phyloP scores from a whole-genome alignment of 2,113 vertebrate genomes.

The Oncorhynchus keta region DNA sequence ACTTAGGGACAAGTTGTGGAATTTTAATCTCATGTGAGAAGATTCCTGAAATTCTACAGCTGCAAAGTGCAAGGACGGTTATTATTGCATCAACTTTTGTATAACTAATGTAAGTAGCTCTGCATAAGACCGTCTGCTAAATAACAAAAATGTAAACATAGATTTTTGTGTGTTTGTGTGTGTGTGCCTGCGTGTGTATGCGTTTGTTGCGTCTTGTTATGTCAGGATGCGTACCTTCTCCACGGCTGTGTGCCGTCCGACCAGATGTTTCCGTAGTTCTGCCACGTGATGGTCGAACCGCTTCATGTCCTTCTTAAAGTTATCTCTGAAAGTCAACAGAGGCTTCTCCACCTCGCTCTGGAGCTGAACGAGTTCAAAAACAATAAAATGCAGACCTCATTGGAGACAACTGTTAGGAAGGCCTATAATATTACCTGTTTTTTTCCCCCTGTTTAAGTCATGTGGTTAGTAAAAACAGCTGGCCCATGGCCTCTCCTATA shows the following conservation, averaged over 20 bases:
- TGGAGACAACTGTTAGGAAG: background rate
- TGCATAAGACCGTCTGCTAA: too few relatives aligned
- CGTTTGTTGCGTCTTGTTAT: background rate
- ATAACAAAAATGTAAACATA: too few relatives aligned
- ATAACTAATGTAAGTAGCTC: too few relatives aligned
- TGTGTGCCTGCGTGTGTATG: background rate
- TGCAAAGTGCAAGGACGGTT: constrained; percentile 2
- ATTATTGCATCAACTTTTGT: background rate
- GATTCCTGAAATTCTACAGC: constrained; percentile 40
- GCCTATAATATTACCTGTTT: too few relatives aligned
- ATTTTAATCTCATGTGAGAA: constrained; percentile 50
- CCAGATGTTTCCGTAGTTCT: constrained; percentile 91
- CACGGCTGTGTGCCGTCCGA: constrained; percentile 83
- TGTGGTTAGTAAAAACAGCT: too few relatives aligned
- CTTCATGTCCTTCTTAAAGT: constrained; percentile 99
- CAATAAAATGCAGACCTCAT: background rate
- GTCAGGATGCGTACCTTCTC: constrained; percentile 83
- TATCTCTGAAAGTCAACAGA: constrained; percentile 90
- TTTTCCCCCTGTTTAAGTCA: too few relatives aligned
- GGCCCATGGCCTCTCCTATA: too few relatives aligned
- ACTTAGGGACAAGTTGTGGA: constrained; percentile 36
- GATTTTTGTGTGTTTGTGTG: too few relatives aligned
- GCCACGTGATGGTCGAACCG: constrained; percentile 94
- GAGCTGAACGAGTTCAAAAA: constrained; percentile 73
- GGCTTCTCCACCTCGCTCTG: constrained; percentile 98